These are phyloP conservation scores for Donacobius atricapilla DNA, from an alignment of 2,113 vertebrate genomes.

Conservation along the genomic window DNA sequence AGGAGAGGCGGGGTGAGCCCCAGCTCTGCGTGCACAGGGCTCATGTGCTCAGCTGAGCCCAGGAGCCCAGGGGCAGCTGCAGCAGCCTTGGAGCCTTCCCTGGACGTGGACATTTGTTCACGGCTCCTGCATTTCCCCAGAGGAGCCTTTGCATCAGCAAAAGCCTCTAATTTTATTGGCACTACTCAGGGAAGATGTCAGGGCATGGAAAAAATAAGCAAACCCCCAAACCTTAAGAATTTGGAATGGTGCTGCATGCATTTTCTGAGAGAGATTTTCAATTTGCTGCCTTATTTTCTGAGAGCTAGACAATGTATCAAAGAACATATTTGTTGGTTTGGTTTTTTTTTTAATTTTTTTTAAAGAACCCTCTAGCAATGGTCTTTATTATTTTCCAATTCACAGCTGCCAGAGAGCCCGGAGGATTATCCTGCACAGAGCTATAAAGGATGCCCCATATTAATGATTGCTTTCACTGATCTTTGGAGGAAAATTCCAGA, in stretches of 20 bases:
- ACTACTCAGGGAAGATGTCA: neutral
- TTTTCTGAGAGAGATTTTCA: neutral
- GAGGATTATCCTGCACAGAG: conserved; percentile 20
- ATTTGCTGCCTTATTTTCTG: neutral
- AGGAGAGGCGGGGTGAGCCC: neutral
- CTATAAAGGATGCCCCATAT: conserved; percentile 12
- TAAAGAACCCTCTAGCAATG: neutral
- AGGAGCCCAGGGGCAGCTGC: no score
- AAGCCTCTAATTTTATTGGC: neutral
- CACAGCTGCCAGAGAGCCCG: neutral
- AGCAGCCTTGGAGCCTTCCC: neutral
- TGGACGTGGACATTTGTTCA: neutral
- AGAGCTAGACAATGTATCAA: neutral
- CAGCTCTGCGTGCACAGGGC: neutral
- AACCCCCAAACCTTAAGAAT: neutral
- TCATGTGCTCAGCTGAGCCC: no score
- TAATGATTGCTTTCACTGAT: conserved; percentile 18
- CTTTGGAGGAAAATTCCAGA: conserved; percentile 18
- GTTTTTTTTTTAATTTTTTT: neutral
- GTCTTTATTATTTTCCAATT: conserved; percentile 11
- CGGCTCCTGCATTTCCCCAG: neutral
- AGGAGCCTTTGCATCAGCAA: neutral
- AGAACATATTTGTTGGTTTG: neutral
- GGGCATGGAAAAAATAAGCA: neutral
- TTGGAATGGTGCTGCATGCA: neutral